Percentiles rank a stretch among this genome's conserved stretches.
Conservation (phyloP, 2,113 vertebrate species). For the Oryzias javanicus region DNA sequence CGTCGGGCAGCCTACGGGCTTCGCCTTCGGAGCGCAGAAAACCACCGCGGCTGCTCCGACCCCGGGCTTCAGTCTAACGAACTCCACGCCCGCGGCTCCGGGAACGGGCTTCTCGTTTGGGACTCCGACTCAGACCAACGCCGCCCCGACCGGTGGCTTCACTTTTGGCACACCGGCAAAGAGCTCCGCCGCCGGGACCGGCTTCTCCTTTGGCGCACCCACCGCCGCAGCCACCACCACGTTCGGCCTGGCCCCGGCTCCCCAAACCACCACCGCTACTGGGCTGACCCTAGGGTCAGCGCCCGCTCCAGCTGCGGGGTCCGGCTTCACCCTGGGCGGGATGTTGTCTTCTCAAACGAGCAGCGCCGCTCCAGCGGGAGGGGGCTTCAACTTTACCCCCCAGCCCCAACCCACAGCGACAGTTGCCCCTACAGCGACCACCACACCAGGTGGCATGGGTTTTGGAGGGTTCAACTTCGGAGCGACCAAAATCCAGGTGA, state of each 20-base stretch:
- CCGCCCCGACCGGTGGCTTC: constrained; percentile 68
- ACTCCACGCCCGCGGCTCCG: constrained; percentile 60
- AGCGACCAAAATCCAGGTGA: constrained; percentile 65
- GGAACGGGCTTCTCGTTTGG: constrained; percentile 79
- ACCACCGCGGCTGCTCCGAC: constrained; percentile 47
- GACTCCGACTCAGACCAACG: constrained; percentile 45
- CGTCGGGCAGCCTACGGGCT: constrained; percentile 78
- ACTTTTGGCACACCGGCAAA: constrained; percentile 80
- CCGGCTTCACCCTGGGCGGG: constrained; percentile 68
- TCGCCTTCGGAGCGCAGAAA: constrained; percentile 76
- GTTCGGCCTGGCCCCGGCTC: constrained; percentile 64
- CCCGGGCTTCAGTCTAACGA: constrained; percentile 65
- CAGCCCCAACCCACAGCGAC: constrained; percentile 25
- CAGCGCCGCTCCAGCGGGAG: constrained; percentile 42
- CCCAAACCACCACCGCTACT: constrained; percentile 67
- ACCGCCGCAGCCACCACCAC: constrained; percentile 64
- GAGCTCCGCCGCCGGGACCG: constrained; percentile 47
- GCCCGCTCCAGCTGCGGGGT: constrained; percentile 45
- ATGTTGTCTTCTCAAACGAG: constrained; percentile 49
- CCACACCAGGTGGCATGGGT: neutral
- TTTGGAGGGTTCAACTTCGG: constrained; percentile 79
- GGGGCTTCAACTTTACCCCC: constrained; percentile 55
- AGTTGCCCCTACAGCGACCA: neutral
- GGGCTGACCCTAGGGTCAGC: constrained; percentile 76
- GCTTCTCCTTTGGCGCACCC: constrained; percentile 79